Conservation (phyloP, 2,113 vertebrate species). For the Campylomormyrus tamandua region DNA sequence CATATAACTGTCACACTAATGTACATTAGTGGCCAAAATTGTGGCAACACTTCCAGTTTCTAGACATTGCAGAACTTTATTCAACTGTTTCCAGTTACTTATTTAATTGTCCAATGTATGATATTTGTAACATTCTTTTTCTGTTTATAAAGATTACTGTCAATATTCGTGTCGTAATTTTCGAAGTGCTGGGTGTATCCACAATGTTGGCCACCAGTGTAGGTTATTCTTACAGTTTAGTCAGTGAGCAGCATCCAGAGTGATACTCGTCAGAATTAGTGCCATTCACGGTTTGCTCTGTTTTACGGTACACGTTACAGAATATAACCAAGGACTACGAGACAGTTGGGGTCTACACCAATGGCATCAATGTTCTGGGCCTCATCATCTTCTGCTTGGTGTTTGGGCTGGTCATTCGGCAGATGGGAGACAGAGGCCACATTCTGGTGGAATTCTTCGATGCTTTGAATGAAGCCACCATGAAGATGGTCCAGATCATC, state of each 20-base stretch:
- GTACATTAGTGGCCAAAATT: not conserved
- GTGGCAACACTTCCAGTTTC: too few relatives aligned
- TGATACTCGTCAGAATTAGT: not conserved
- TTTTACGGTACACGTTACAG: conserved; percentile 35
- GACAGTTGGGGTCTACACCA: conserved; percentile 61
- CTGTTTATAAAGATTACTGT: too few relatives aligned
- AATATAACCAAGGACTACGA: conserved; percentile 67
- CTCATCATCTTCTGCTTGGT: conserved; percentile 74
- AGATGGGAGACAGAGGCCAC: conserved; percentile 73
- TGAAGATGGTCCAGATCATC: conserved; percentile 75
- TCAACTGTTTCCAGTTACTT: too few relatives aligned
- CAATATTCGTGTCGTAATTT: too few relatives aligned
- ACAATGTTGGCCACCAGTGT: too few relatives aligned
- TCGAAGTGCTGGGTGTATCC: too few relatives aligned
- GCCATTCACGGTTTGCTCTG: not conserved
- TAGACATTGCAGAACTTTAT: too few relatives aligned
- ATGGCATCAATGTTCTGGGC: conserved; percentile 73
- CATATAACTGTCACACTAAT: not conserved
- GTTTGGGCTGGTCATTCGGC: conserved; percentile 71
- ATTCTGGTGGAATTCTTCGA: conserved; percentile 75
- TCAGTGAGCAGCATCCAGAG: not conserved
- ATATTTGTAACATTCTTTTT: too few relatives aligned
- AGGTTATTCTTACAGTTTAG: not conserved
- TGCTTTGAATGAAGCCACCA: conserved; percentile 72
- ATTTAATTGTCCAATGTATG: too few relatives aligned